phyloP scores from a whole-genome alignment of 2,888 invertebrate genomes.

The Icerya purchasi region DNA sequence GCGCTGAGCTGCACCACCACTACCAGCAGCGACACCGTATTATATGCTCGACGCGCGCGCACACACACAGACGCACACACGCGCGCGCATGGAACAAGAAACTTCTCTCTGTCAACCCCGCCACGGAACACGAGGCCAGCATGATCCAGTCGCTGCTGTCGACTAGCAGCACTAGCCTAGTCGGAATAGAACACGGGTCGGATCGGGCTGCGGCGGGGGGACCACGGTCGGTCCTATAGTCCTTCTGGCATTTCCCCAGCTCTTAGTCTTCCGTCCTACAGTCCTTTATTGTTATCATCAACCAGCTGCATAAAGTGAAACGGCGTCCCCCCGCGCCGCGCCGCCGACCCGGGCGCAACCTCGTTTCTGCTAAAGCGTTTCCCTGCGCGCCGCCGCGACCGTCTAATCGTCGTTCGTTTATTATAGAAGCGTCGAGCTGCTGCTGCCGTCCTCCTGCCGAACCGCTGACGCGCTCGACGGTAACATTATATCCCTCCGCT shows the following conservation, averaged over 20 bases:
- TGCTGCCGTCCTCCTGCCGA: too few relatives aligned
- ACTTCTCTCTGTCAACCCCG: conserved; percentile 9
- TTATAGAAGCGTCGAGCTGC: too few relatives aligned
- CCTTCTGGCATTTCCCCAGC: conserved; percentile 21
- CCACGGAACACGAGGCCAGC: too few relatives aligned
- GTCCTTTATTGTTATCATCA: conserved; percentile 31
- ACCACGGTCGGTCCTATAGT: conserved; percentile 23
- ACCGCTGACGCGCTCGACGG: too few relatives aligned
- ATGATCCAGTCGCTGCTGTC: conserved; percentile 15
- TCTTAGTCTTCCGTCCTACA: conserved; percentile 25
- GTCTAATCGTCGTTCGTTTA: not conserved
- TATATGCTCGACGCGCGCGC: too few relatives aligned
- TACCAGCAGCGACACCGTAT: too few relatives aligned
- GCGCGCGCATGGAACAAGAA: not conserved
- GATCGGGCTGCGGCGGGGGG: conserved; percentile 10
- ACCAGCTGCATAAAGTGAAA: conserved; percentile 30
- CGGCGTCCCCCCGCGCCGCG: conserved; percentile 17
- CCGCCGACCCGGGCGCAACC: conserved; percentile 16
- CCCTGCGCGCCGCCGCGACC: conserved; percentile 13
- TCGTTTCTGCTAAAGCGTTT: conserved; percentile 12
- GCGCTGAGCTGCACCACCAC: too few relatives aligned
- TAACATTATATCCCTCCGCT: conserved; percentile 12
- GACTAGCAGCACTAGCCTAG: too few relatives aligned
- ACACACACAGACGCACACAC: too few relatives aligned
- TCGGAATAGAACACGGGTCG: conserved; percentile 7